Base-by-base conservation (phyloP, 2,113 vertebrate species). In the Gavia stellata region DNA sequence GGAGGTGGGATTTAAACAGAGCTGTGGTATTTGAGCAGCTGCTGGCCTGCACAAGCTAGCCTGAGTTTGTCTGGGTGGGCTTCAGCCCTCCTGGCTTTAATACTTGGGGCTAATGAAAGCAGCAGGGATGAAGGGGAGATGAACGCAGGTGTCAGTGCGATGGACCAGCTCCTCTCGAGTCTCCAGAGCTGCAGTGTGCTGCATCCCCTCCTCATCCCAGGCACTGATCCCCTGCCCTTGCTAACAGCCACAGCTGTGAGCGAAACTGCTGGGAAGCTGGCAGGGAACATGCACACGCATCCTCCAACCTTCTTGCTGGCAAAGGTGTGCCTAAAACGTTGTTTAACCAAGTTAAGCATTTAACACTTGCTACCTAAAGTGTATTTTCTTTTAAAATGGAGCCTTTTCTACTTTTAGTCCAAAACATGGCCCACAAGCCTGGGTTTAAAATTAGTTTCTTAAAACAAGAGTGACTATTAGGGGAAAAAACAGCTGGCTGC, bases 211-310 rank as follows among this genome's bases (percentile, higher is more conserved):
- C 21, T 40, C 58, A 24, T 5, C 49, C 38, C 8, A 1, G 44
- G 33, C 36, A 4, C 45, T 20, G 31, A 8, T 49, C 18, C 17
- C 38, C 58, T 65, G 31, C 47, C 75, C 67, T 47, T 34, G 53
- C 42, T 5, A n/a, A 63, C 62, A 34, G 70, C 33, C 62, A 7
- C 33, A 52, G n/a, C 33, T 17, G 24, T 4, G 13, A 65, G 34
- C 6, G 1, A 18, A 28, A 21, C 0, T 5, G 26, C 55, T 24
- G 49, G 65, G 49, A 49, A 47, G 21, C 34, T 2, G 0, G 8
- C 18, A 20, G 42, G 38, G 50, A 88, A 17, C 1, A 0, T 2
- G 7, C 81, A 36, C 26, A 53, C 24, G 2, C 10, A 1, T 33
- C 50, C 25, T 58, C 25, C 56, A 66, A 49, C 49, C 53, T 59